Evolutionary conservation across 2,113 vertebrate species (phyloP), one percentile per base, ranked within the genome.

Genomic region (Gadus chalcogrammus): DNA sequence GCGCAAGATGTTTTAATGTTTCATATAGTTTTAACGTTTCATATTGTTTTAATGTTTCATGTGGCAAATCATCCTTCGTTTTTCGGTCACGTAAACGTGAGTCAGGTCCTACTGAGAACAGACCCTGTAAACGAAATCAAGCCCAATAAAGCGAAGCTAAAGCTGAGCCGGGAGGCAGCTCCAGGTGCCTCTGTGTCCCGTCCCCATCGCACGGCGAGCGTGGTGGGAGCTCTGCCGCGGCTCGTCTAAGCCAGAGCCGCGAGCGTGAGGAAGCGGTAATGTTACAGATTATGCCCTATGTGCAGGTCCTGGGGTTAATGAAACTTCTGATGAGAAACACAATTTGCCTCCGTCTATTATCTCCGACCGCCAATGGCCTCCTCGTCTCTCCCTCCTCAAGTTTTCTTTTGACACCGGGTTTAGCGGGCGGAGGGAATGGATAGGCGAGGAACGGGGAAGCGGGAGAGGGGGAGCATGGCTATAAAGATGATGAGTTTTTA

Each of bases 301-400:
- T 62, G 78, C 73, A 59, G 91, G 90, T 92, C 90, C 67, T 28
- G 70, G 85, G 92, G 91, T 92, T 93, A 93, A 92, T 93, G 90
- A 92, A 92, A 93, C 87, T 88, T 87, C 88, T 92, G 91, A 93
- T 91, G 90, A 92, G 90, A 92, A 90, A 88, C 56, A 83, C 90
- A 90, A 90, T 93, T 92, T 91, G 82, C 89, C 88, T 84, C 77
- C 72, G 77, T 90, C 89, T 88, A 91, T 92, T 92, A 92, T 92
- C 92, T 88, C 79, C 79, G 31, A 59, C 79, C 67, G 75, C 87
- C 88, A 87, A 88, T 85, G 91, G 86, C 82, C 74, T 75, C 78
- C 82, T 81, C 79, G 75, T 38, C 72, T 4, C 38, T 58, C 58
- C 77, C 42, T 87, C 83, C 69, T 7, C 73, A 70, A 72, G 69